Base-by-base conservation (phyloP, 2,888 invertebrate species). In the Reticulitermes lucifugus region DNA sequence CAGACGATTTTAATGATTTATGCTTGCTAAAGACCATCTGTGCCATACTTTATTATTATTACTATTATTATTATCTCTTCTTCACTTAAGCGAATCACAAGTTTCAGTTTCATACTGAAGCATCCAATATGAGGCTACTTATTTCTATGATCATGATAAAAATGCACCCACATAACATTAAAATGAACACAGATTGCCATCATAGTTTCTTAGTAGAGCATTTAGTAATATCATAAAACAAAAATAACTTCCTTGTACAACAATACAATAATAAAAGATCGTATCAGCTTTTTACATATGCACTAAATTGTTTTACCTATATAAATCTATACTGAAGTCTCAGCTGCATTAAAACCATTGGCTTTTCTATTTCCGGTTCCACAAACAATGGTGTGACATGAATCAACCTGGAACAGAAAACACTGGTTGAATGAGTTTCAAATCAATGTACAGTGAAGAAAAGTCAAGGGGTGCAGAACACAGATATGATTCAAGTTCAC, bases 341-440 rank as follows among this genome's bases (percentile, higher is more conserved):
- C 86, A 41, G 86, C 84, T 22, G 81, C 86, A 81, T 81, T 82
- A 25, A 83, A 73, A 81, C 83, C 81, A 46, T 86, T 87, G 29
- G 75, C 81, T 79, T 84, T 83, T 59, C 70, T 80, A 59, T 77
- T 65, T 51, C 65, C 85, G 51, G 81, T 85, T 41, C 83, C 82
- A 60, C 51, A 86, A 81, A 77, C 84, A 35, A 85, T 86, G 43
- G 84, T 81, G 73, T 85, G 86, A 75, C 75, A 80, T 71, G 65
- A 83, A 46, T 86, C 85, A 83, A 85, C 79, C 86, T 87, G 86
- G n/a, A 85, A 85, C 51, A 86, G 60, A 75, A 51, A 85, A 35
- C 21, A 79, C 9, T 65, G n/a, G 9, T 25, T 65, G 9, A 55
- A 6, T 65, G n/a, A 65, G 4, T 65, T 65, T 65, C 65, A 65